Evolutionary conservation across 2,888 invertebrate species (phyloP).

Genomic region (Drosophila imparisetae): DNA sequence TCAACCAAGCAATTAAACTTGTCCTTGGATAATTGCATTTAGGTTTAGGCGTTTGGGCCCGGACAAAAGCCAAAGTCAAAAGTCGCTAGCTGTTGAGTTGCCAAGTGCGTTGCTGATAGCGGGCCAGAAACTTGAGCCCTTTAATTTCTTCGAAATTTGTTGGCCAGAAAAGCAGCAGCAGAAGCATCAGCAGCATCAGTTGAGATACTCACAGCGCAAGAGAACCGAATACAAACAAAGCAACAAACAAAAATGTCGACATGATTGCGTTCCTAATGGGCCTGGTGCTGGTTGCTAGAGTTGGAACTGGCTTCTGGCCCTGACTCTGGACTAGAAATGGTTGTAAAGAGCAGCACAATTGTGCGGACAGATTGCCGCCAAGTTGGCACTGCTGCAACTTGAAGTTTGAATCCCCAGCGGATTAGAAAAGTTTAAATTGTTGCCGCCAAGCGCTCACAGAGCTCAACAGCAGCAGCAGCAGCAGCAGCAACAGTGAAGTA

Average conservation of each 20-base stretch:
- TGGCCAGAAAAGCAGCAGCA: slow-evolving; percentile 35
- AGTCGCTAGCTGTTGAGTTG: slow-evolving; percentile 68
- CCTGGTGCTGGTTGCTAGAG: slow-evolving; percentile 19
- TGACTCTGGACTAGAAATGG: slow-evolving; percentile 19
- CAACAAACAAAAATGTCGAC: slow-evolving; percentile 79
- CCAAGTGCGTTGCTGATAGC: slow-evolving; percentile 76
- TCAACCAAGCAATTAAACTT: slow-evolving; percentile 83
- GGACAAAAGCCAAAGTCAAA: slow-evolving; percentile 66
- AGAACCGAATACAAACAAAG: slow-evolving; percentile 63
- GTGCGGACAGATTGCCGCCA: slow-evolving; percentile 75
- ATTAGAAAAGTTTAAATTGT: slow-evolving; percentile 81
- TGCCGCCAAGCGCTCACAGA: slow-evolving; percentile 62
- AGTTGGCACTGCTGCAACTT: slow-evolving; percentile 65
- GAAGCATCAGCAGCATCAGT: slow-evolving; percentile 6
- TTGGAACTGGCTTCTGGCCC: slow-evolving; percentile 7
- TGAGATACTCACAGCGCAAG: slow-evolving; percentile 3
- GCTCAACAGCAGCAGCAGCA: slow-evolving; percentile 25
- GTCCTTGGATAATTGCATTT: slow-evolving; percentile 83
- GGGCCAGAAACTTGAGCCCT: slow-evolving; percentile 74
- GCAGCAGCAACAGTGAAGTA: slow-evolving; percentile 44
- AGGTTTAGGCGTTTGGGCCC: slow-evolving; percentile 52
- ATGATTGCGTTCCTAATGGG: slow-evolving; percentile 76
- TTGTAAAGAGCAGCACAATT: slow-evolving; percentile 55
- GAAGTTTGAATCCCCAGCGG: slow-evolving; percentile 80
- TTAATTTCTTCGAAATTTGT: slow-evolving; percentile 80